Evolutionary conservation across 2,113 vertebrate genomes (phyloP).

Genomic region (Grallaria varia): DNA sequence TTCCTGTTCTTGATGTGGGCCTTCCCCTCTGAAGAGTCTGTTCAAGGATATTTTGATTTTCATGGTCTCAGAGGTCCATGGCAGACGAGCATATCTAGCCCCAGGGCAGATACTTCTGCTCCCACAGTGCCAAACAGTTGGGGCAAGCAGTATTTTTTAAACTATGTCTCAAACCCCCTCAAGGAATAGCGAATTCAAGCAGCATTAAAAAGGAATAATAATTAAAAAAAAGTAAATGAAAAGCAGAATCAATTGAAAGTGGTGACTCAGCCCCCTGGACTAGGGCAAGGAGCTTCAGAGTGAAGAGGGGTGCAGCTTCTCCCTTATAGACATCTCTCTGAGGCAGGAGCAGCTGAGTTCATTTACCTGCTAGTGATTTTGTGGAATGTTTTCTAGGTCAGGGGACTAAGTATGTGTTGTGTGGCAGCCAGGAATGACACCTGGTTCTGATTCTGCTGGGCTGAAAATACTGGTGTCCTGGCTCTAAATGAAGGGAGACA

Average conservation of each 20-base stretch:
- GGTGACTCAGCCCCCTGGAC: not conserved
- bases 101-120: not conserved
- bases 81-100: not conserved
- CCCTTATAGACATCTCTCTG: fast-evolving
- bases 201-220: not conserved
- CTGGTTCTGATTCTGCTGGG: not conserved
- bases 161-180: not conserved
- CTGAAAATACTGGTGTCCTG: fast-evolving
- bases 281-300: not conserved
- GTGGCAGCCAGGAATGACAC: not conserved
- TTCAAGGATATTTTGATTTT: not conserved
- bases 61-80: fast-evolving
- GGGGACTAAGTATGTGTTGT: no score
- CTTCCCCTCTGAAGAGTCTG: not conserved
- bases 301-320: not conserved
- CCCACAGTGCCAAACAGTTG: not conserved
- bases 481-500: not conserved
- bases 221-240: not conserved
- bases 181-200: not conserved
- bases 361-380: not conserved
- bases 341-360: not conserved
- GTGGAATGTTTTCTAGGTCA: not conserved
- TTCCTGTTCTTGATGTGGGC: not conserved
- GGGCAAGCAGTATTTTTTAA: not conserved
- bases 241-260: not conserved